Conservation (phyloP, 2,797 vertebrate genomes). For the Phyllotis vaccarum region DNA sequence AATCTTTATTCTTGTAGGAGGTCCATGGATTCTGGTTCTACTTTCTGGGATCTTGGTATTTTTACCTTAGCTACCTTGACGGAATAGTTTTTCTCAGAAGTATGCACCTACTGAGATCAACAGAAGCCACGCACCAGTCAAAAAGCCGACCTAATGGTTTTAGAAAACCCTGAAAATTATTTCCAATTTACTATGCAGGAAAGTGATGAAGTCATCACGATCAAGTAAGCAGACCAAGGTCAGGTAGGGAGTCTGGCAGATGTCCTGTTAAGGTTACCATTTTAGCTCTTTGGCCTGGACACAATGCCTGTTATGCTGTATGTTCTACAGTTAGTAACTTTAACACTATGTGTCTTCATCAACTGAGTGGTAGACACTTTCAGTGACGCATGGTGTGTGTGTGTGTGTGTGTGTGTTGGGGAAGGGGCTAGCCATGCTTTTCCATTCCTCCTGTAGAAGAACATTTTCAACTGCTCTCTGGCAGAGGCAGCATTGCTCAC, state of each 20-base stretch:
- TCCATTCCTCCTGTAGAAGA: background rate
- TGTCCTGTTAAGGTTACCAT: slow-evolving; percentile 6
- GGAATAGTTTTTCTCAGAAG: background rate
- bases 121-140: background rate
- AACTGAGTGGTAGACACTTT: background rate
- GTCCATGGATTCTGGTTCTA: background rate
- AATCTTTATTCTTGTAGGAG: background rate
- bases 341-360: background rate
- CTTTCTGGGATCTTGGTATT: background rate
- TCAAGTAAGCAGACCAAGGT: slow-evolving; percentile 30
- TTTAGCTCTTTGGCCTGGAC: background rate
- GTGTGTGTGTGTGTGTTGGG: too few species aligned
- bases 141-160: background rate
- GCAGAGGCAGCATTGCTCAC: background rate
- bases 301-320: slow-evolving; percentile 5
- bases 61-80: background rate
- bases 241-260: background rate
- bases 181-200: background rate
- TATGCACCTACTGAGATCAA: background rate
- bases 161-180: background rate
- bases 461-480: background rate
- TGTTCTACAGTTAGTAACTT: background rate
- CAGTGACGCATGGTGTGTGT: background rate
- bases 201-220: background rate
- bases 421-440: background rate